Percentiles rank a stretch among this genome's conserved stretches.
Conservation (phyloP, 2,113 vertebrate species). For the Drymodes brunneopygia region DNA sequence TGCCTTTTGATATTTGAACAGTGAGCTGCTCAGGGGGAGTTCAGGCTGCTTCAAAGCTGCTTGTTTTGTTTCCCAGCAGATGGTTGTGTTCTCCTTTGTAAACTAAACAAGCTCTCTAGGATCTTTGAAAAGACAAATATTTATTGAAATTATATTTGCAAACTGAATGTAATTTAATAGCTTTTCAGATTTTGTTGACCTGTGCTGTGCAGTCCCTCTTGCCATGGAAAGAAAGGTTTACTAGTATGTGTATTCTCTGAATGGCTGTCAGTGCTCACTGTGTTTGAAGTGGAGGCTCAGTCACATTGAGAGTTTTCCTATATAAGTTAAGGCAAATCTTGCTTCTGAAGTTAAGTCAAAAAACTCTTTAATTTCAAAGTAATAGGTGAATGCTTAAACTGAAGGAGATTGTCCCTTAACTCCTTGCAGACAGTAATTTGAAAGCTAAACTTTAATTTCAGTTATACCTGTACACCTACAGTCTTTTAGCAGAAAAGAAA, state of each 20-base stretch:
- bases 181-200: conserved; percentile 43
- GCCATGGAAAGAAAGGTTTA: background rate
- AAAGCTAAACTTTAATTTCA: background rate
- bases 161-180: conserved; percentile 37
- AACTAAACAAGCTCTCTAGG: conserved; percentile 50
- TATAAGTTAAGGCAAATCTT: background rate
- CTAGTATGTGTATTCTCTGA: background rate
- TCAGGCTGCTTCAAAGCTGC: conserved; percentile 50
- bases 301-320: background rate
- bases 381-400: background rate
- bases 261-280: background rate
- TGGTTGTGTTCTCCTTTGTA: conserved; percentile 40
- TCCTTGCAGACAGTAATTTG: background rate
- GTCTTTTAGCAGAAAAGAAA: background rate
- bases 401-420: background rate
- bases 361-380: background rate
- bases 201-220: background rate
- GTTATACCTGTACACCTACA: background rate
- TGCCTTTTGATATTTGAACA: conserved; percentile 11
- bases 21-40: background rate
- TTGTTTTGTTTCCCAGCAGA: conserved; percentile 60
- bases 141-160: conserved; percentile 60
- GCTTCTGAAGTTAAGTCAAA: background rate
- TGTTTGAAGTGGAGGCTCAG: background rate
- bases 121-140: conserved; percentile 66